These are phyloP conservation scores for Pocillopora verrucosa DNA, from an alignment of 64 coral and sea anemone species.

Conservation along the genomic window DNA sequence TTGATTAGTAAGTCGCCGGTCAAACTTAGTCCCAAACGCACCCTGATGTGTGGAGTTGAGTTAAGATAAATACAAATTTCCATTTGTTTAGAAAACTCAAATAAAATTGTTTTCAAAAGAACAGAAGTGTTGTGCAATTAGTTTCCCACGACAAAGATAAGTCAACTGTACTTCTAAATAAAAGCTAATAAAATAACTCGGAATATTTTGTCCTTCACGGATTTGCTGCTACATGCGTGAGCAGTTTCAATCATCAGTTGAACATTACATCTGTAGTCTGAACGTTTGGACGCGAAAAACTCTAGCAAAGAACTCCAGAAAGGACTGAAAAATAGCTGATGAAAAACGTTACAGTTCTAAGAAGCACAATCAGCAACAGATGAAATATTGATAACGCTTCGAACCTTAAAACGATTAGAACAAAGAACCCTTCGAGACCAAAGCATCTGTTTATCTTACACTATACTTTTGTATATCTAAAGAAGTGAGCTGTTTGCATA, in stretches of 20 bases:
- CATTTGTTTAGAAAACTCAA: slow-evolving; percentile 16
- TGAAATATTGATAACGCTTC: slow-evolving; percentile 23
- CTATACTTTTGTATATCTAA: slow-evolving; percentile 15
- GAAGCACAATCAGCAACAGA: slow-evolving; percentile 1
- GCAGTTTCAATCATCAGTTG: not conserved
- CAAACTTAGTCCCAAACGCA: no score
- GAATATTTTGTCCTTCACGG: no score
- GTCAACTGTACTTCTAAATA: not conserved
- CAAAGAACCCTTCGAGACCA: slow-evolving; percentile 11
- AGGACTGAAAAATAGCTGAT: not conserved
- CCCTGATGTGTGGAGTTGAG: not conserved
- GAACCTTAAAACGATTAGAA: not conserved
- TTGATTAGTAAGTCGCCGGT: no score
- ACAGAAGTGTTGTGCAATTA: not conserved
- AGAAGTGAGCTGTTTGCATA: slow-evolving; percentile 15
- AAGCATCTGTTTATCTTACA: slow-evolving; percentile 46
- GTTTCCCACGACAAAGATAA: slow-evolving; percentile 29
- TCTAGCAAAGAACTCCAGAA: not conserved
- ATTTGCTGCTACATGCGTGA: no score
- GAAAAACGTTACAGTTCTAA: not conserved
- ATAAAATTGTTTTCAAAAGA: slow-evolving; percentile 29
- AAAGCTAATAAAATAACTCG: not conserved
- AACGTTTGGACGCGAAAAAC: not conserved
- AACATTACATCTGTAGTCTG: not conserved
- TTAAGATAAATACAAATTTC: not conserved